Evolutionary conservation across 2,113 vertebrate genomes (phyloP).

Genomic region (Istiophorus platypterus): DNA sequence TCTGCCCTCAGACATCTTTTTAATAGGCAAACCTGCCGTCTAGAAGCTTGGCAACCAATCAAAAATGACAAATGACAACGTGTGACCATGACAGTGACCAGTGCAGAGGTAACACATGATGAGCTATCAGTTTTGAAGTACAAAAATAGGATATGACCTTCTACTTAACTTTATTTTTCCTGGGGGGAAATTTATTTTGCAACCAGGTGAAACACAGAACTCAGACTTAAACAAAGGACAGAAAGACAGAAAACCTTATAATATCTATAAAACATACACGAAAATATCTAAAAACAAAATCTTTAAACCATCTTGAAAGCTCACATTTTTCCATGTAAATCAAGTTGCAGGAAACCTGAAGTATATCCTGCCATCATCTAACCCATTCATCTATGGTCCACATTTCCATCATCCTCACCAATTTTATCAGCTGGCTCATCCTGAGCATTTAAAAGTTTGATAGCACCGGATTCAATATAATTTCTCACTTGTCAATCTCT

Average conservation of each 20-base stretch:
- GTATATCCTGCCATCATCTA: background rate
- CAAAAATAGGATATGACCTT: background rate
- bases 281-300: background rate
- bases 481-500: background rate
- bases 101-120: background rate
- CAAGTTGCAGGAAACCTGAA: background rate
- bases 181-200: no score
- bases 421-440: constrained; percentile 6
- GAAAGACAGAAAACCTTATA: background rate
- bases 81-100: background rate
- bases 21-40: background rate
- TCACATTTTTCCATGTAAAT: background rate
- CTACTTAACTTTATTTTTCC: background rate
- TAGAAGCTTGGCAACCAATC: background rate
- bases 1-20: no score
- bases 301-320: background rate
- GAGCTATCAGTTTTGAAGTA: background rate
- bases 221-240: no score
- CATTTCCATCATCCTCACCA: constrained; percentile 7
- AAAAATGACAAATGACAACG: background rate
- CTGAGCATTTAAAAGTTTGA: constrained; percentile 6
- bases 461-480: background rate
- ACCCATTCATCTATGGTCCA: background rate
- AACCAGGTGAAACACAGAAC: no score
- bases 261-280: background rate